phyloP scores from a whole-genome alignment of 2,888 invertebrate genomes.

The Thymelicus lineola region DNA sequence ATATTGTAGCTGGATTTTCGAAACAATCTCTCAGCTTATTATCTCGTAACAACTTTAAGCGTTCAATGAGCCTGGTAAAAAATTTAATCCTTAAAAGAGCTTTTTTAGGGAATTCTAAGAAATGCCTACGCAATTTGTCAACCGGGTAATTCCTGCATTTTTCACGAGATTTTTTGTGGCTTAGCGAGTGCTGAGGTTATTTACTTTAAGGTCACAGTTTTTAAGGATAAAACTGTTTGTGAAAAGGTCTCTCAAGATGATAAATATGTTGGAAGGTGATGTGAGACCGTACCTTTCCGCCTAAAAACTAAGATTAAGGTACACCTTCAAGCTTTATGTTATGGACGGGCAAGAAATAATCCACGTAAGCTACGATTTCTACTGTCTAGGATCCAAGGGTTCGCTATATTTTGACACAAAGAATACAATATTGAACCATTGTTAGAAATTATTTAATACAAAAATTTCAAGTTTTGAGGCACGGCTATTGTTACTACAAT shows the following conservation, averaged over 20 bases:
- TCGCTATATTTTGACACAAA: not conserved
- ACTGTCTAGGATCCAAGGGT: not conserved
- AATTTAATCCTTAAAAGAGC: slow-evolving; percentile 20
- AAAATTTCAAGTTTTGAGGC: not conserved
- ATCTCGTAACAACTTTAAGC: not conserved
- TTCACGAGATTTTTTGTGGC: slow-evolving; percentile 33
- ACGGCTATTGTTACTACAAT: no score
- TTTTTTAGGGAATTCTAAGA: slow-evolving; percentile 19
- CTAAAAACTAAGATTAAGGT: slow-evolving; percentile 21
- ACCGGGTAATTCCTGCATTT: slow-evolving; percentile 33
- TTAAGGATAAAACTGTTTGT: slow-evolving; percentile 31
- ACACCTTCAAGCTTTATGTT: slow-evolving; percentile 12
- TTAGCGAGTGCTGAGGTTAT: slow-evolving; percentile 28
- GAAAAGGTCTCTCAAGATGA: slow-evolving; percentile 31
- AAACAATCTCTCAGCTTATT: not conserved
- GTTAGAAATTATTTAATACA: not conserved
- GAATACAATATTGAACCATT: not conserved
- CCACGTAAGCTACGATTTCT: not conserved
- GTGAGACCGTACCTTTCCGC: slow-evolving; percentile 12
- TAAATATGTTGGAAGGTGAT: slow-evolving; percentile 18
- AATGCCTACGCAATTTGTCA: slow-evolving; percentile 35
- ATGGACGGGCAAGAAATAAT: not conserved
- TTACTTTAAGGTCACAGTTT: slow-evolving; percentile 30
- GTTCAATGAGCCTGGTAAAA: not conserved
- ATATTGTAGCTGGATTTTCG: not conserved